These are phyloP conservation scores for Silvanus unidentatus DNA, from an alignment of 2,888 invertebrate species.

Conservation along the genomic window DNA sequence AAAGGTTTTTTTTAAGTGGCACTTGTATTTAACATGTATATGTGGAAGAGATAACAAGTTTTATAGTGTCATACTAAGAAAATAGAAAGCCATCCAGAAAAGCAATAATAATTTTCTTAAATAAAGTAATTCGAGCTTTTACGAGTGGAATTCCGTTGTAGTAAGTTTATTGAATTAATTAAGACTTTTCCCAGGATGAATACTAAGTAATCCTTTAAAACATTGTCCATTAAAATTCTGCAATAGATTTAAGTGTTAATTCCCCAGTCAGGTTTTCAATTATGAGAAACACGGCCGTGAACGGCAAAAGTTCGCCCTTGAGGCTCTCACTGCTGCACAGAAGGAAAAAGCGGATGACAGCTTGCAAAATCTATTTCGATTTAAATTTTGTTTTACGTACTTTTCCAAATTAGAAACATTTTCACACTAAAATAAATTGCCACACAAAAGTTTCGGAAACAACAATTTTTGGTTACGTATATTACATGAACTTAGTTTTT, in stretches of 20 bases:
- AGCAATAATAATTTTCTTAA: slow-evolving; percentile 1
- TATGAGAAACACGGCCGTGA: slow-evolving; percentile 29
- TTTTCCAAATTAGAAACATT: no score
- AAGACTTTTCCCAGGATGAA: slow-evolving; percentile 28
- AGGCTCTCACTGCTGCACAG: slow-evolving; percentile 10
- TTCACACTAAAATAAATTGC: no score
- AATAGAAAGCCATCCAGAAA: no score
- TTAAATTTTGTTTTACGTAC: slow-evolving; percentile 3
- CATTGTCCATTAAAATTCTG: slow-evolving; percentile 33
- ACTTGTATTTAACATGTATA: no score
- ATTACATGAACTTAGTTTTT: no score
- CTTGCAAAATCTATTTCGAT: slow-evolving; percentile 4
- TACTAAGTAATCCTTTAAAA: slow-evolving; percentile 31
- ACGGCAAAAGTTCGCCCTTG: slow-evolving; percentile 14
- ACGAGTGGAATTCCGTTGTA: slow-evolving; percentile 17
- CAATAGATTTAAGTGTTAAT: slow-evolving; percentile 33
- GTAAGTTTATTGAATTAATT: slow-evolving; percentile 30
- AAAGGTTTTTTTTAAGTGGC: no score
- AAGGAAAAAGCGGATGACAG: slow-evolving; percentile 21
- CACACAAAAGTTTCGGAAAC: no score
- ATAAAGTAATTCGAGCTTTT: slow-evolving; percentile 1
- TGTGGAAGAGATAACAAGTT: no score
- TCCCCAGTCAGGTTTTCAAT: slow-evolving; percentile 31
- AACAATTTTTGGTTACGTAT: no score
- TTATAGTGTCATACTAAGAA: no score